A percentile compares a stretch with the other conserved stretches of the same genome.
phyloP scores from a whole-genome alignment of 2,797 vertebrate species.

The Ammospiza maritima region DNA sequence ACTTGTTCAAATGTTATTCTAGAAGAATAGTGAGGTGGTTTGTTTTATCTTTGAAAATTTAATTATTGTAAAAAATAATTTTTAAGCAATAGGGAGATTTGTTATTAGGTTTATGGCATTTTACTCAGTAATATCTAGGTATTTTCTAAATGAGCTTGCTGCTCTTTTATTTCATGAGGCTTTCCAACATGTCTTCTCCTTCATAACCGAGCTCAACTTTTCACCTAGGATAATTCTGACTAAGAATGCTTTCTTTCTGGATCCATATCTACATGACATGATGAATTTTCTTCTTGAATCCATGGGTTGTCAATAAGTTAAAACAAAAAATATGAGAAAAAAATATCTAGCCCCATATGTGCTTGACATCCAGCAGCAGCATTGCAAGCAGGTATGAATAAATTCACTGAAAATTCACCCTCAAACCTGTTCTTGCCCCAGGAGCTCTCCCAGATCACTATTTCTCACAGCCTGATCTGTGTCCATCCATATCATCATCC shows the following conservation, averaged over 20 bases:
- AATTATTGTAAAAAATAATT: background rate
- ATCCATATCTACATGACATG: background rate
- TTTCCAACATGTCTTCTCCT: background rate
- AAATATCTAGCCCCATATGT: background rate
- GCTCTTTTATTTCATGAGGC: background rate
- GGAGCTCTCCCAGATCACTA: background rate
- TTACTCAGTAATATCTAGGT: background rate
- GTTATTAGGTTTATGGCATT: background rate
- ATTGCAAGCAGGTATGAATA: background rate
- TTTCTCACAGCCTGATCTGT: background rate
- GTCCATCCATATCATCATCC: background rate
- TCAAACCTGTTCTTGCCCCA: background rate
- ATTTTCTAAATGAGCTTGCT: background rate
- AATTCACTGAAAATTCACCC: background rate
- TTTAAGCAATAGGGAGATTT: background rate
- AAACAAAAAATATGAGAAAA: rapidly evolving
- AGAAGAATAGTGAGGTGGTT: background rate
- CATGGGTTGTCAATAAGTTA: background rate
- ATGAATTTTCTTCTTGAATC: background rate
- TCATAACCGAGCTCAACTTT: background rate
- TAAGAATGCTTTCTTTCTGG: background rate
- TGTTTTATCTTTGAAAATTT: background rate
- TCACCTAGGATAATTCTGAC: background rate
- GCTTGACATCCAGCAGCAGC: background rate
- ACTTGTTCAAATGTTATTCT: background rate